phyloP scores from a whole-genome alignment of 2,113 vertebrate genomes.

The Phaethornis superciliosus region DNA sequence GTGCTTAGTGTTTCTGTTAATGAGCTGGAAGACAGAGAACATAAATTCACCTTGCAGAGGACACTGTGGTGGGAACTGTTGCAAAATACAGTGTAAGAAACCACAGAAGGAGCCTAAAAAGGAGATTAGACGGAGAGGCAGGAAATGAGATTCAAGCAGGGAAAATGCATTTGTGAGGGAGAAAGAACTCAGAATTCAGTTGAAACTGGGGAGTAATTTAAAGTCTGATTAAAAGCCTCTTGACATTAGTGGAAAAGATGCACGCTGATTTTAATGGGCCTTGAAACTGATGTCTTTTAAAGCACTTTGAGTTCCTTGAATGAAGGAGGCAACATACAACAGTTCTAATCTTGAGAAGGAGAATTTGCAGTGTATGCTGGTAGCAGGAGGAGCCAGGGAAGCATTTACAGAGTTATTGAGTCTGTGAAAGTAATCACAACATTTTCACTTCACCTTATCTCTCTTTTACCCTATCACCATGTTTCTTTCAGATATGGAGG shows the following conservation, averaged over 20 bases:
- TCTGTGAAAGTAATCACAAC: background rate
- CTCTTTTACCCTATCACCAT: background rate
- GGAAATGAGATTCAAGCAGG: conserved; percentile 43
- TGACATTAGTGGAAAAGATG: conserved; percentile 57
- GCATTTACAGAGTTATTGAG: background rate
- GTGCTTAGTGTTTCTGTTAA: background rate
- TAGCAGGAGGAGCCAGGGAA: background rate
- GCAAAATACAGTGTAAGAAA: conserved; percentile 5
- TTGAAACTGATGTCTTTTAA: conserved; percentile 47
- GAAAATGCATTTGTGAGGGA: conserved; percentile 21
- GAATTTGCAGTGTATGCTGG: background rate
- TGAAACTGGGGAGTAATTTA: conserved; percentile 45
- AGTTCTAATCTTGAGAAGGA: background rate
- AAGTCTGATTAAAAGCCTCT: conserved; percentile 64
- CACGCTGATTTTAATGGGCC: conserved; percentile 52
- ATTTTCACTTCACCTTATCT: background rate
- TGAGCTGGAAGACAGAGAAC: background rate
- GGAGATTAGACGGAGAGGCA: conserved; percentile 10
- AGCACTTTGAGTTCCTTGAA: conserved; percentile 3
- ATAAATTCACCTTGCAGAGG: background rate
- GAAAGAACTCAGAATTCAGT: conserved; percentile 9
- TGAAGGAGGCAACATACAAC: background rate
- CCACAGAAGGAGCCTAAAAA: background rate
- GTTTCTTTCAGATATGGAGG: background rate
- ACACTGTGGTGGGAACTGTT: background rate